These are phyloP conservation scores for Pseudomugil tenellus DNA, from an alignment of 2,797 vertebrate species.

Conservation along the genomic window DNA sequence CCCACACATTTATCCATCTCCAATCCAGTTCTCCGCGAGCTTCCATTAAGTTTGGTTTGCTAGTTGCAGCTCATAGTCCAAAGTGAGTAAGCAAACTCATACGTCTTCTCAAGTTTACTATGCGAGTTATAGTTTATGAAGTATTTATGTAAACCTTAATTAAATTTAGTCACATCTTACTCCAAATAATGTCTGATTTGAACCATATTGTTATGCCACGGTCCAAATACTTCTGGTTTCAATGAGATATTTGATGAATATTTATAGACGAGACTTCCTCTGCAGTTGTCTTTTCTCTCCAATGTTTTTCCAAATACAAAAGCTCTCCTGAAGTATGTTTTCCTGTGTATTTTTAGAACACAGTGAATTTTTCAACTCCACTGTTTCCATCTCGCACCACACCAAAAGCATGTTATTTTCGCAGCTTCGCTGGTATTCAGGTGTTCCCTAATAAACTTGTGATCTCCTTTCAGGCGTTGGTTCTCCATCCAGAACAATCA, in stretches of 20 bases:
- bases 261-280: not conserved
- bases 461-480: slow-evolving; percentile 90
- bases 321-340: no score
- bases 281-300: not conserved
- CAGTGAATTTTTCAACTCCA: not conserved
- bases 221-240: not conserved
- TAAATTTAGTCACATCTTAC: no score
- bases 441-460: slow-evolving; percentile 26
- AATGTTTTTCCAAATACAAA: no score
- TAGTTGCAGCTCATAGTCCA: no score
- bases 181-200: not conserved
- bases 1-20: no score
- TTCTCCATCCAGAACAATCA: slow-evolving; percentile 99
- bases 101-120: no score
- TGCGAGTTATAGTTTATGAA: not conserved
- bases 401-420: slow-evolving; percentile 11
- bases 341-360: not conserved
- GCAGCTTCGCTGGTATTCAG: slow-evolving; percentile 13
- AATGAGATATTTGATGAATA: not conserved
- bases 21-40: no score
- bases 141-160: not conserved
- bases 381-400: not conserved
- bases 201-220: not conserved
- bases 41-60: no score
- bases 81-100: no score